A percentile compares a stretch with the other conserved stretches of the same genome.
Evolutionary conservation across 2,797 vertebrate species (phyloP).

Genomic region (Lutjanus campechanus): DNA sequence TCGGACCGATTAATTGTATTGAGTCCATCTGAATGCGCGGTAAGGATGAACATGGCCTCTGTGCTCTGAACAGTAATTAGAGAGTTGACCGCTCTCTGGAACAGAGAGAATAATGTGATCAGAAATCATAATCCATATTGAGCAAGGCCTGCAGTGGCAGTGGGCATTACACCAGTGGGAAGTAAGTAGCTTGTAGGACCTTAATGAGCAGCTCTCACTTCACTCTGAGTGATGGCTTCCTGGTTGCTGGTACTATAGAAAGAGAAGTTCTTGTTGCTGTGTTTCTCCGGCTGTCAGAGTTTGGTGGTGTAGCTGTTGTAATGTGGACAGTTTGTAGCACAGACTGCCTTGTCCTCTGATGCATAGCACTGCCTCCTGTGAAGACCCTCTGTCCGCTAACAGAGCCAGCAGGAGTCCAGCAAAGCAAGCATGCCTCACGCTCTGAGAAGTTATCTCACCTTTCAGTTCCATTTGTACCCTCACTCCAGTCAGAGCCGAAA

Average conservation of each 20-base stretch:
- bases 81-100: constrained; percentile 10
- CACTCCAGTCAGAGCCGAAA: too few species aligned
- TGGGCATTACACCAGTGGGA: constrained; percentile 20
- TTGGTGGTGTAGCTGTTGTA: constrained; percentile 15
- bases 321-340: constrained; percentile 20
- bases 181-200: constrained; percentile 30
- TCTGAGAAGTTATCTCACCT: background rate
- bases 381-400: constrained; percentile 10
- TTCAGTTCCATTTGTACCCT: background rate
- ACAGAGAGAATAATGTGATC: constrained; percentile 45
- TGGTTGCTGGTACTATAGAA: background rate
- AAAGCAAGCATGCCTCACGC: background rate
- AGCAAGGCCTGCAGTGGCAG: constrained; percentile 16
- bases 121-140: constrained; percentile 50
- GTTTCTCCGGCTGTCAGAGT: background rate
- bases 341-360: constrained; percentile 16
- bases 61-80: constrained; percentile 33
- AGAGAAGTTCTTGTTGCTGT: background rate
- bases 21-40: constrained; percentile 16
- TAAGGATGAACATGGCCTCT: constrained; percentile 29
- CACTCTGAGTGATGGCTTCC: constrained; percentile 34
- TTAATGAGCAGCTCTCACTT: constrained; percentile 41
- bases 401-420: background rate
- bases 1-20: constrained; percentile 19
- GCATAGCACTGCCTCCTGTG: constrained; percentile 7